Conservation (phyloP, 2,113 vertebrate species). For the Galeopterus variegatus region DNA sequence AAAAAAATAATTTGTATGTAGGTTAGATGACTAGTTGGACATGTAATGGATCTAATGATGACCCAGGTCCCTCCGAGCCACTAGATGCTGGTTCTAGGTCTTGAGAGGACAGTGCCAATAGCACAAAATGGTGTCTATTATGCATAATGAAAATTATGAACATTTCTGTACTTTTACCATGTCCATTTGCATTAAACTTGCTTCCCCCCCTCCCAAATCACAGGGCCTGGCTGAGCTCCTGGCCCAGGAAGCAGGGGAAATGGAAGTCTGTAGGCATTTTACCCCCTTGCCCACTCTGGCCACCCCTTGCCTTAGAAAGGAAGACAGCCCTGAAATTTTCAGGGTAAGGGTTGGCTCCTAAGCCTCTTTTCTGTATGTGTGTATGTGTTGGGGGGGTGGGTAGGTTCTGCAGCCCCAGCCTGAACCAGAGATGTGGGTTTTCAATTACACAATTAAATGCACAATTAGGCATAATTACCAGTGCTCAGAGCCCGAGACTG, state of each 20-base stretch:
- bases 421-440: slow-evolving; percentile 87
- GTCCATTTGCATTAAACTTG: slow-evolving; percentile 15
- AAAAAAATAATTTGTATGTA: neutral
- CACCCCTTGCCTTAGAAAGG: neutral
- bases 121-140: neutral
- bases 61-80: neutral
- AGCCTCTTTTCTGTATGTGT: neutral
- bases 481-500: slow-evolving; percentile 88
- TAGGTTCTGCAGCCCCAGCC: slow-evolving; percentile 77
- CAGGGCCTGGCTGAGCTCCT: neutral
- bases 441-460: slow-evolving; percentile 93
- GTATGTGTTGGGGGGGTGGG: neutral
- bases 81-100: neutral
- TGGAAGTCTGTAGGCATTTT: neutral
- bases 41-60: neutral
- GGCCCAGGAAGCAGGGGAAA: neutral
- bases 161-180: neutral
- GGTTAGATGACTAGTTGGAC: neutral
- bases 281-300: neutral
- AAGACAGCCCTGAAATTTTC: slow-evolving; percentile 13
- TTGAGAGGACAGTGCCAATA: neutral
- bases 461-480: slow-evolving; percentile 92
- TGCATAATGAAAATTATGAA: neutral
- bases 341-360: slow-evolving; percentile 19
- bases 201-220: neutral